A percentile compares a stretch with the other conserved stretches of the same genome.
phyloP scores from a whole-genome alignment of 2,888 invertebrate species.

The Drosophila algonquin region DNA sequence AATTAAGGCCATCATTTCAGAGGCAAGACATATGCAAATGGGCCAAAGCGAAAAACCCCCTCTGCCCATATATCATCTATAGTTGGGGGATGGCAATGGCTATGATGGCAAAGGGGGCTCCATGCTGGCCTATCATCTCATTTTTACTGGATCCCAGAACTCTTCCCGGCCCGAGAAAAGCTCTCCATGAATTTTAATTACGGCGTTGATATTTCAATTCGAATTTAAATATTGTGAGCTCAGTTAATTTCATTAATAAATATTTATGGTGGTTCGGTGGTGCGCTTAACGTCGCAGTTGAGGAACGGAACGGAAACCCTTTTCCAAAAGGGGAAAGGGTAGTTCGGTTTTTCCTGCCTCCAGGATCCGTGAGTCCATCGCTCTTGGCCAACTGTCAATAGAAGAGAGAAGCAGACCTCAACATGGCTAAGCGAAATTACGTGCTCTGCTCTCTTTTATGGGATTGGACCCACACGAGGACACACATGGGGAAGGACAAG shows the following conservation, averaged over 20 bases:
- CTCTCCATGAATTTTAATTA: constrained; percentile 80
- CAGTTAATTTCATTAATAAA: constrained; percentile 83
- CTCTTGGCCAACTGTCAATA: constrained; percentile 62
- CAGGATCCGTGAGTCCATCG: constrained; percentile 45
- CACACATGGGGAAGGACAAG: constrained; percentile 27
- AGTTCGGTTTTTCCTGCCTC: constrained; percentile 18
- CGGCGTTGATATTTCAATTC: constrained; percentile 71
- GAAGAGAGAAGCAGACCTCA: constrained; percentile 45
- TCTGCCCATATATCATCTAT: constrained; percentile 29
- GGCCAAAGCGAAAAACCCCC: constrained; percentile 32
- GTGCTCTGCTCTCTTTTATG: constrained; percentile 68
- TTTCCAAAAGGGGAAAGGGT: constrained; percentile 11
- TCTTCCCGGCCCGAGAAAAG: constrained; percentile 12
- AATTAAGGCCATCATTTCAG: constrained; percentile 69
- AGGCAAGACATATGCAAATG: constrained; percentile 65
- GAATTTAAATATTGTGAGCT: constrained; percentile 68
- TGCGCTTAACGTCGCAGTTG: constrained; percentile 57
- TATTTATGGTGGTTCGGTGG: constrained; percentile 76
- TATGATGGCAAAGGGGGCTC: constrained; percentile 34
- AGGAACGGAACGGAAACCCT: constrained; percentile 24
- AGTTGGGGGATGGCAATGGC: constrained; percentile 18
- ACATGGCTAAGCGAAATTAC: constrained; percentile 77
- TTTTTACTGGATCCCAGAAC: constrained; percentile 20
- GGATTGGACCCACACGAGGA: constrained; percentile 27
- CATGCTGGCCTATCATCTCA: constrained; percentile 55